A percentile compares a stretch with the other conserved stretches of the same genome.
Conservation (phyloP, 2,797 vertebrate species). For the Acestrorhynchus altus region DNA sequence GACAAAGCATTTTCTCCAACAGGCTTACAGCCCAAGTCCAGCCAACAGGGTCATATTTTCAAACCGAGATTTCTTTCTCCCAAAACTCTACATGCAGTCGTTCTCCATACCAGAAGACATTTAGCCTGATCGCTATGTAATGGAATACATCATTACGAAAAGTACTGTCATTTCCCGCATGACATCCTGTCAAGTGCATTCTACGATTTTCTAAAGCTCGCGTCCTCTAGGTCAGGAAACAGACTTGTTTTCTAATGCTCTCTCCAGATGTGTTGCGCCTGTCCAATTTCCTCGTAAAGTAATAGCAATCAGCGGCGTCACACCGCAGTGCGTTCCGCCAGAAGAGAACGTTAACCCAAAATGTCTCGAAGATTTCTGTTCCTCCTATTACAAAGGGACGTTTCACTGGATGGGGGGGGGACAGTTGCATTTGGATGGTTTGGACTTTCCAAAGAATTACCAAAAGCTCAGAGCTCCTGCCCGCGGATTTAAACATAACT, state of each 20-base stretch:
- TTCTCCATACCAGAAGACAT: conserved; percentile 42
- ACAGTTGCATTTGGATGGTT: conserved; percentile 10
- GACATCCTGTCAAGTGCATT: conserved; percentile 55
- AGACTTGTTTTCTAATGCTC: conserved; percentile 49
- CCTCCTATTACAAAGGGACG: neutral
- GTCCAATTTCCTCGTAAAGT: conserved; percentile 45
- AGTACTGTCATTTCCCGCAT: conserved; percentile 56
- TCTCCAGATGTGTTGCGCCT: conserved; percentile 54
- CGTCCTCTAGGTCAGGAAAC: conserved; percentile 52
- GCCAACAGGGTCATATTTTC: conserved; percentile 34
- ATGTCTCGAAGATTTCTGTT: neutral
- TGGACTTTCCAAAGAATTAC: conserved; percentile 24
- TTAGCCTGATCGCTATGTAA: conserved; percentile 39
- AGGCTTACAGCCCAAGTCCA: neutral
- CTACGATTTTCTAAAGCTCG: conserved; percentile 43
- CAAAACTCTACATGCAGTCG: conserved; percentile 18
- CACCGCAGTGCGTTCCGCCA: conserved; percentile 10
- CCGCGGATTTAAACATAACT: conserved; percentile 29
- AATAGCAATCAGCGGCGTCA: conserved; percentile 38
- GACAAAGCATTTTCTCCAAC: conserved; percentile 22
- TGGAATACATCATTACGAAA: conserved; percentile 57
- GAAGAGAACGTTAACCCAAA: neutral
- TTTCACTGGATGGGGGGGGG: neutral
- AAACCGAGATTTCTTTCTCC: conserved; percentile 26
- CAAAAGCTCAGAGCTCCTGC: conserved; percentile 20